Evolutionary conservation across 2,113 vertebrate species (phyloP).

Genomic region (Heterochromis multidens): DNA sequence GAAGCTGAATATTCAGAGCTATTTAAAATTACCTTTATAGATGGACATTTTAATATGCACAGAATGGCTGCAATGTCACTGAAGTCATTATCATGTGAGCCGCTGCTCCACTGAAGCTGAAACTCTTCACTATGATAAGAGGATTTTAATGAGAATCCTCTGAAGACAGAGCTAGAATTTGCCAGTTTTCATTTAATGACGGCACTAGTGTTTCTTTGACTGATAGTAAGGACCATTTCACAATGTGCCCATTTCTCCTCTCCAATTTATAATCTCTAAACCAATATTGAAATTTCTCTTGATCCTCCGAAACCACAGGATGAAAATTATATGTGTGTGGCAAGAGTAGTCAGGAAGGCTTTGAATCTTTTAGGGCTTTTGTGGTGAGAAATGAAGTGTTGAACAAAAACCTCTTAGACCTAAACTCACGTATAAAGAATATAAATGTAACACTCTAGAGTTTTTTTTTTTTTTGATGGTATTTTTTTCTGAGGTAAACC

Average conservation of each 20-base stretch:
- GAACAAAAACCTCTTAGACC: not conserved
- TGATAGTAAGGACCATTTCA: slow-evolving; percentile 44
- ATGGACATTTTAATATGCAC: slow-evolving; percentile 5
- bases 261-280: slow-evolving; percentile 20
- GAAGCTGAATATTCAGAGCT: not conserved
- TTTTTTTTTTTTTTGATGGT: not conserved
- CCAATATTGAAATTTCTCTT: slow-evolving; percentile 41
- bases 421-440: not conserved
- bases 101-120: slow-evolving; percentile 46
- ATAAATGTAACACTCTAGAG: not conserved
- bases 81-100: slow-evolving; percentile 35
- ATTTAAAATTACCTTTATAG: slow-evolving; percentile 35
- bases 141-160: slow-evolving; percentile 59
- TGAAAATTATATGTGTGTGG: not conserved
- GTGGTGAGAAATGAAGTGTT: not conserved
- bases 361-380: not conserved
- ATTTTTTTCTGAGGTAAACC: not conserved
- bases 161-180: slow-evolving; percentile 35
- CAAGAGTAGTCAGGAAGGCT: not conserved
- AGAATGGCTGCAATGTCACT: slow-evolving; percentile 24
- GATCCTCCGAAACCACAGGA: not conserved
- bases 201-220: slow-evolving; percentile 39
- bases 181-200: slow-evolving; percentile 40
- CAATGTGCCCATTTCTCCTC: slow-evolving; percentile 25
- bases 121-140: slow-evolving; percentile 47